Conservation (phyloP, 2,888 invertebrate species). For the Dorcus hopei region DNA sequence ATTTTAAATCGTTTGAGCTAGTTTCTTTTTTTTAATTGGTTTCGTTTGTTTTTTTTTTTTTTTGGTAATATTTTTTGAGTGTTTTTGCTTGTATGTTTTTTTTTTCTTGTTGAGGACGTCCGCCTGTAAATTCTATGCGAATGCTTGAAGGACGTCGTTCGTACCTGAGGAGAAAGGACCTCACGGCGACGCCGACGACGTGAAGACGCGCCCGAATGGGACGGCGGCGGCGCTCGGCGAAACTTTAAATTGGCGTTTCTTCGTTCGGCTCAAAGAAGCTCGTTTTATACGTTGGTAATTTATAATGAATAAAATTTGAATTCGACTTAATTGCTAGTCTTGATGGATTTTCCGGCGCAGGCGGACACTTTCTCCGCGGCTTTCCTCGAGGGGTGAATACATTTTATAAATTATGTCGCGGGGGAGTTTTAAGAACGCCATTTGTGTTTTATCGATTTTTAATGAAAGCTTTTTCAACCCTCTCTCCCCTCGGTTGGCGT, state of each 20-base stretch:
- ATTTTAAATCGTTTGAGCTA: no score
- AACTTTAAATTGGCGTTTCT: slow-evolving; percentile 50
- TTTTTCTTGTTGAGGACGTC: background rate
- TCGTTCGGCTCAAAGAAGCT: slow-evolving; percentile 43
- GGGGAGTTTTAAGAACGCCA: slow-evolving; percentile 44
- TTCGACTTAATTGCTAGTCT: slow-evolving; percentile 51
- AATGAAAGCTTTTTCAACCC: slow-evolving; percentile 24
- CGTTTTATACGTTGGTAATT: slow-evolving; percentile 51
- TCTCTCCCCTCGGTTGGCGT: slow-evolving; percentile 1
- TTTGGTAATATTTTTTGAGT: no score
- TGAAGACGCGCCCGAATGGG: slow-evolving; percentile 20
- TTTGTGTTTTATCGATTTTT: slow-evolving; percentile 48
- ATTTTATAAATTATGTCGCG: slow-evolving; percentile 40
- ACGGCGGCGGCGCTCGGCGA: slow-evolving; percentile 31
- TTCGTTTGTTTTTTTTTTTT: background rate
- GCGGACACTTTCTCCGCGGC: slow-evolving; percentile 39
- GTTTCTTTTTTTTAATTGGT: no score
- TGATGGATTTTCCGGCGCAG: slow-evolving; percentile 47
- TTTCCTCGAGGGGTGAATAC: slow-evolving; percentile 38
- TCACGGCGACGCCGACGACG: slow-evolving; percentile 5
- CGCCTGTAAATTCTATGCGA: no score
- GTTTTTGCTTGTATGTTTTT: background rate
- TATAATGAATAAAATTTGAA: slow-evolving; percentile 53
- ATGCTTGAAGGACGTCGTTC: no score
- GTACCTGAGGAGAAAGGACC: no score